Conservation (phyloP, 2,888 invertebrate genomes). For the Dolichomitus sp. region DNA sequence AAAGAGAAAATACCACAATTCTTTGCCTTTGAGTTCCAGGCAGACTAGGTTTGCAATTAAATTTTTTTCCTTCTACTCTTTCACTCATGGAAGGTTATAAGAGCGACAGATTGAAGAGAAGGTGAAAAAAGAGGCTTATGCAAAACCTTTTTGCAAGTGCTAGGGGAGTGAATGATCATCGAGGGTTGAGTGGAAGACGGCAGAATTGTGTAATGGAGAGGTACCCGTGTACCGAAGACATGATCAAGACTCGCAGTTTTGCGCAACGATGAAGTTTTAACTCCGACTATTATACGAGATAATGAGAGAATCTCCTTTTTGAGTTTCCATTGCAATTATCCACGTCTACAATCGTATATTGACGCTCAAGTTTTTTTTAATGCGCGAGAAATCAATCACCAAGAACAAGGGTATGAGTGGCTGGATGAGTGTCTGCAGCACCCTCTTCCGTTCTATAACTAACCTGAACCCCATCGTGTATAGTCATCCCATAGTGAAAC, state of each 20-base stretch:
- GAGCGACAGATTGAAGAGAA: conserved; percentile 28
- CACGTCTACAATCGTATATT: conserved; percentile 45
- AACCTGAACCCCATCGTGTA: conserved; percentile 43
- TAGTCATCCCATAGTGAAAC: conserved; percentile 59
- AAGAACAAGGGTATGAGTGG: conserved; percentile 54
- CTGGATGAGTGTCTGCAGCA: conserved; percentile 65
- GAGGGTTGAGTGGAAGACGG: conserved; percentile 24
- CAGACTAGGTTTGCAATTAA: conserved; percentile 58
- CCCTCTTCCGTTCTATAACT: conserved; percentile 51
- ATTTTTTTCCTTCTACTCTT: conserved; percentile 41
- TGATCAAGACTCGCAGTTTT: conserved; percentile 53
- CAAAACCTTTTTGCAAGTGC: conserved; percentile 52
- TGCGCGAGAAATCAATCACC: conserved; percentile 73
- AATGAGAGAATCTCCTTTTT: conserved; percentile 61
- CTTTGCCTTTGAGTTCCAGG: conserved; percentile 13
- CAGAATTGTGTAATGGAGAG: conserved; percentile 49
- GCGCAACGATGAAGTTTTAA: conserved; percentile 61
- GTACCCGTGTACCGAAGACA: conserved; percentile 33
- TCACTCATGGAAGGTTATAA: conserved; percentile 18
- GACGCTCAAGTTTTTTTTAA: conserved; percentile 66
- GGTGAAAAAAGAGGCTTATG: conserved; percentile 16
- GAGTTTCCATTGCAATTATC: conserved; percentile 46
- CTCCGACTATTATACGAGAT: conserved; percentile 63
- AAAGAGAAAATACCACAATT: conserved; percentile 26
- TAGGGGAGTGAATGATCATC: not conserved